phyloP scores from a whole-genome alignment of 2,113 vertebrate species.

The Macquaria ambigua region DNA sequence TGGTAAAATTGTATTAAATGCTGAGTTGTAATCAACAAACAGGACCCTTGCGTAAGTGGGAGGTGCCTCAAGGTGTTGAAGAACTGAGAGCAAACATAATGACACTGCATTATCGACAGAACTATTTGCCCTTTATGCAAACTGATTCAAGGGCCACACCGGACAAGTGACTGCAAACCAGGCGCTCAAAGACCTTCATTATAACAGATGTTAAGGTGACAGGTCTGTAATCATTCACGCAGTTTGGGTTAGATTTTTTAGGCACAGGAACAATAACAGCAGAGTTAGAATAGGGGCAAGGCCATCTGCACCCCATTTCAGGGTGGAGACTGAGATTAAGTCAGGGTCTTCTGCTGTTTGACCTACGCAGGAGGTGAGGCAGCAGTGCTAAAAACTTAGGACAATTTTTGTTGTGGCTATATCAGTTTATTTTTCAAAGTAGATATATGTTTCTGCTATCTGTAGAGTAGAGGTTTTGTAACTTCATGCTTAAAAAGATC shows the following conservation, averaged over 20 bases:
- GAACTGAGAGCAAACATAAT: neutral
- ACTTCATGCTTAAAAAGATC: neutral
- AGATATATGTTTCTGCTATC: neutral
- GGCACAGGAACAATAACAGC: neutral
- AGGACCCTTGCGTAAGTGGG: neutral
- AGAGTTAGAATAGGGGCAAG: neutral
- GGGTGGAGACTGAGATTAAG: too few relatives aligned
- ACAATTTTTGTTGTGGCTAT: neutral
- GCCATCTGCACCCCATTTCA: too few relatives aligned
- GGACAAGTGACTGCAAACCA: neutral
- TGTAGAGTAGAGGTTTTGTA: neutral
- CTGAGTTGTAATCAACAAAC: neutral
- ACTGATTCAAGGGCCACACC: neutral
- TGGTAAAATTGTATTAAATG: neutral
- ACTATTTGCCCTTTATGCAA: neutral
- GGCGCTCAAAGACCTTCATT: neutral
- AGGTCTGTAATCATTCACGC: neutral
- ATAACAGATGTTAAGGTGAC: neutral
- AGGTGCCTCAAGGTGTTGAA: neutral
- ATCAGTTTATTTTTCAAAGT: neutral
- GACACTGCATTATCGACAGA: neutral
- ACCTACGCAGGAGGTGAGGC: neutral
- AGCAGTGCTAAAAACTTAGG: neutral
- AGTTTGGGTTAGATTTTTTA: neutral
- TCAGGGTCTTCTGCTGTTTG: too few relatives aligned